Base-by-base conservation (phyloP, 2,797 vertebrate genomes). In the Clarias platycephalus region DNA sequence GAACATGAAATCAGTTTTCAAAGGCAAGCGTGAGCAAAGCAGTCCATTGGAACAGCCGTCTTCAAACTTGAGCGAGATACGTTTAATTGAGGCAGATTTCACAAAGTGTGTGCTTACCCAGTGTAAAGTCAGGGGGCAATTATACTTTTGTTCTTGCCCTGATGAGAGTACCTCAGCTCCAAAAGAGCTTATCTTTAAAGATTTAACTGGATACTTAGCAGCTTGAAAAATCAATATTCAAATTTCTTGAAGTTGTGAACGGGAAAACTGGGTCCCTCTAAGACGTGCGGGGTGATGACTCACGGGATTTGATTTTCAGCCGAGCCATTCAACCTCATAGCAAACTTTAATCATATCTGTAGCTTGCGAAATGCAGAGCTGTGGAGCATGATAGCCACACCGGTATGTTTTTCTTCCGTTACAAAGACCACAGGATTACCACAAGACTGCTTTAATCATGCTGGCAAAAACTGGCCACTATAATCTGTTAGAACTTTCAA, bases 1-100 rank as follows among this genome's bases (percentile, higher is more conserved):
- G 93, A 93, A 94, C 93, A 94, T 94, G 91, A 94, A 95, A 94
- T 95, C 92, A 92, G 94, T 94, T 95, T 92, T 88, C 86, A 92
- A 93, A 91, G 92, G 92, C 28, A 71, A 84, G 85, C 37, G 26
- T 55, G 80, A 66, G 80, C 58, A 67, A 84, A 85, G 80, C 83
- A 67, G 72, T 72, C 76, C 80, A 87, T 85, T 81, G 67, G 49
- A 84, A 93, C 86, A 72, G 85, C 83, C 88, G 89, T 87, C 89
- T 92, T 92, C 90, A 91, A 93, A 92, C 90, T 83, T 86, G 88
- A 89, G 89, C 81, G 53, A 93, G 92, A 93, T 91, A 91, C 86
- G 88, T 88, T 89, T 94, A 94, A 94, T 94, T 94, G 92, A 91
- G 87, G 91, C 90, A 92, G 93, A 93, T 93, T 93, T 93, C 82